phyloP scores from a whole-genome alignment of 2,888 invertebrate genomes.

The Punctoribates punctum region DNA sequence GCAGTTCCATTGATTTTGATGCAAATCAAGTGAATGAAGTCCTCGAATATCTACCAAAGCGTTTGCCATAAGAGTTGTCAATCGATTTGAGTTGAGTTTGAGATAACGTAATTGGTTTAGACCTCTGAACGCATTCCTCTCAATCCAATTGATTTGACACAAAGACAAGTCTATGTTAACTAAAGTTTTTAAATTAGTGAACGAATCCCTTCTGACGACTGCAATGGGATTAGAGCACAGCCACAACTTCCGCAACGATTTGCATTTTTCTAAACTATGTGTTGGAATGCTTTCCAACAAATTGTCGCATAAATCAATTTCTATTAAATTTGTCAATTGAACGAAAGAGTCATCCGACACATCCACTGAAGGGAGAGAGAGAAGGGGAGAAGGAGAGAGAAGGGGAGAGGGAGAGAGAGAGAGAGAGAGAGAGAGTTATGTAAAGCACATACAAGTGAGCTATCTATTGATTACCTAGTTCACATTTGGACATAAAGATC shows the following conservation, averaged over 20 bases:
- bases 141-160: constrained; percentile 73
- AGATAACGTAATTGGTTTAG: constrained; percentile 70
- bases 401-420: not conserved
- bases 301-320: constrained; percentile 81
- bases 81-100: constrained; percentile 74
- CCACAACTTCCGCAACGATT: constrained; percentile 72
- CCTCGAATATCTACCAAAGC: constrained; percentile 64
- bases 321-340: constrained; percentile 81
- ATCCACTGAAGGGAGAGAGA: constrained; percentile 58
- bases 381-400: not conserved
- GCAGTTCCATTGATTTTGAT: constrained; percentile 84
- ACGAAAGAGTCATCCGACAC: constrained; percentile 79
- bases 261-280: constrained; percentile 70
- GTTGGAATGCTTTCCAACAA: constrained; percentile 74
- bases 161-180: constrained; percentile 78
- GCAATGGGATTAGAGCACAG: constrained; percentile 76
- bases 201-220: constrained; percentile 70
- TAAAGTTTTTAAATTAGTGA: constrained; percentile 69
- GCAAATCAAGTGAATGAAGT: constrained; percentile 73
- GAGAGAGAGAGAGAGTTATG: constrained; percentile 56
- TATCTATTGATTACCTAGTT: constrained; percentile 69
- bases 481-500: constrained; percentile 75
- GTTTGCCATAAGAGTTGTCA: constrained; percentile 65
- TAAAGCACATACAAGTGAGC: constrained; percentile 42
- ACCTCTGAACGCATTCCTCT: constrained; percentile 74